Evolutionary conservation across 2,888 invertebrate genomes (phyloP), one percentile per base, ranked within the genome.

Genomic region (Sarcophaga carnaria): DNA sequence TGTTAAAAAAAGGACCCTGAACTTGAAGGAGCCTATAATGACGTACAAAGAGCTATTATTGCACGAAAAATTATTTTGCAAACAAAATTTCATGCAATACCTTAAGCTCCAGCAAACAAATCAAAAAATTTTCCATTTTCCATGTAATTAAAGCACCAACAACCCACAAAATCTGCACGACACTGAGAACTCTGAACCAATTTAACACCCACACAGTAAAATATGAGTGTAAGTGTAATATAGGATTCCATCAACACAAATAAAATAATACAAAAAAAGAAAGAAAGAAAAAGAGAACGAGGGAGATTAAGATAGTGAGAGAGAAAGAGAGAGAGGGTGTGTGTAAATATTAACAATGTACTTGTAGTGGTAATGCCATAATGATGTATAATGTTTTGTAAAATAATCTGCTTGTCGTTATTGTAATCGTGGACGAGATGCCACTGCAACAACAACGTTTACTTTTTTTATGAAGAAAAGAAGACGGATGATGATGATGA

Each of bases 371-470:
- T 63, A 64, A 62, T 45, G 45, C 59, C 63, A 45, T 74, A 79
- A 79, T 62, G 14, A 74, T 64, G 69, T 59, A 59, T 76, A 80
- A 82, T 76, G 70, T 76, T 83, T 80, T 75, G 75, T 81, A 87
- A 80, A 83, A 83, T 70, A 83, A 87, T 83, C 64, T 86, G 66
- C 77, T 83, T 74, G 59, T 79, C 63, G 74, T 79, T 79, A 70
- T 63, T 77, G 47, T 66, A 77, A 78, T 78, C 54, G 72, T 70
- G 74, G 69, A 45, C 70, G 27, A 27, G 72, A 37, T 27, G 27
- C 37, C 37, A 37, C 2, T 37, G 37, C 37, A 82, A 77, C 4
- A 59, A 22, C 11, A 64, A 49, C 70, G 37, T 37, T 6, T 37
- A 37, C 6, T 37, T 37, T 27, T 37, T 37, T 37, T 37, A 17